A percentile compares a stretch with the other conserved stretches of the same genome.
These are phyloP conservation scores for Macrotis lagotis DNA, from an alignment of 2,113 vertebrate species.

Conservation along the genomic window DNA sequence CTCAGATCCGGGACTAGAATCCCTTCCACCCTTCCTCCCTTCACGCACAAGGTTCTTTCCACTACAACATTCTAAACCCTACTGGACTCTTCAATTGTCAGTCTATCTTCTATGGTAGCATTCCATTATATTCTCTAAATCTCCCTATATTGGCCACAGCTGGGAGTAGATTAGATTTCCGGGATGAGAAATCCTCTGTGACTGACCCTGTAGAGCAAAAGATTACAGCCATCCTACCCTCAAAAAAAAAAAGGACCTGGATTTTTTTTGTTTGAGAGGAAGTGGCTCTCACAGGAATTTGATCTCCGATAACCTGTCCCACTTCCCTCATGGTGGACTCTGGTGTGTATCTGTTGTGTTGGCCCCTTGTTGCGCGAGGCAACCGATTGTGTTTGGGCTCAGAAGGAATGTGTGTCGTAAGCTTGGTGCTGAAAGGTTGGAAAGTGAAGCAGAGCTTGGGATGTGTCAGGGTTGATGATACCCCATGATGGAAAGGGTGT, in stretches of 20 bases:
- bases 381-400: constrained; percentile 12
- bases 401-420: constrained; percentile 67
- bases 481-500: constrained; percentile 53
- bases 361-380: not conserved
- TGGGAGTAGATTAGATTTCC: not conserved
- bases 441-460: constrained; percentile 62
- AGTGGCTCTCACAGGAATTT: constrained; percentile 72
- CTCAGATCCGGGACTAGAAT: not conserved
- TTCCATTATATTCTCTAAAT: not conserved
- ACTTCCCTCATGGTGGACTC: not conserved
- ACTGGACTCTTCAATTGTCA: not conserved
- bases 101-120: not conserved
- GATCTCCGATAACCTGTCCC: constrained; percentile 68
- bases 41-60: not conserved
- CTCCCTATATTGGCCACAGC: not conserved
- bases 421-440: constrained; percentile 72
- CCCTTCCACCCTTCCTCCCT: not conserved
- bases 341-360: not conserved
- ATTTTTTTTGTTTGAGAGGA: constrained; percentile 73
- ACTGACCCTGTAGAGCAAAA: constrained; percentile 35
- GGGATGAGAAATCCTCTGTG: not conserved
- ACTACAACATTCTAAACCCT: not conserved
- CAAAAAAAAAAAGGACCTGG: constrained; percentile 51
- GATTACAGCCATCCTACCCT: constrained; percentile 29
- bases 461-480: constrained; percentile 48